A percentile compares a stretch with the other conserved stretches of the same genome.
These are phyloP conservation scores for Ranitomeya variabilis DNA, from an alignment of 2,113 vertebrate species.

Conservation along the genomic window DNA sequence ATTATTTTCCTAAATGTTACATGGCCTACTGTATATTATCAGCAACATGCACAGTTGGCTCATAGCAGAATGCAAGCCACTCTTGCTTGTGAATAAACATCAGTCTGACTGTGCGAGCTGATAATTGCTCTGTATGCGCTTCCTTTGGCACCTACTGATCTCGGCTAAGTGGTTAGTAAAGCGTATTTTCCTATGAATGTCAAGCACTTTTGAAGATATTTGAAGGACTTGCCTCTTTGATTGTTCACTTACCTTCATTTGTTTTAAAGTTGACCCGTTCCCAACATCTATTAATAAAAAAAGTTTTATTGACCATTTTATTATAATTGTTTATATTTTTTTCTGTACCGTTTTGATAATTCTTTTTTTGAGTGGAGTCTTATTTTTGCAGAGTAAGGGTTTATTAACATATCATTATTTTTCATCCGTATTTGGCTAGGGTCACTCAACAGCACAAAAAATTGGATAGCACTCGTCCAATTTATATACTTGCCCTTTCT, in stretches of 20 bases:
- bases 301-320: conserved; percentile 46
- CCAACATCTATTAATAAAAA: conserved; percentile 62
- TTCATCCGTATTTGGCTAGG: too few relatives aligned
- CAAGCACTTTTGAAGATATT: conserved; percentile 73
- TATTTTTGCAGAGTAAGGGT: neutral
- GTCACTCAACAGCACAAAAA: too few relatives aligned
- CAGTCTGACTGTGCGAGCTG: conserved; percentile 72
- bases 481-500: too few relatives aligned
- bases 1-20: conserved; percentile 67
- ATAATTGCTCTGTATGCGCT: conserved; percentile 76
- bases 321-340: conserved; percentile 58
- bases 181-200: conserved; percentile 72
- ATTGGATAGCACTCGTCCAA: too few relatives aligned
- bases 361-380: neutral
- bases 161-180: conserved; percentile 74
- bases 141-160: conserved; percentile 75
- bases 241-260: conserved; percentile 68
- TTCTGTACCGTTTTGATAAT: conserved; percentile 41
- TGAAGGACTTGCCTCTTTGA: conserved; percentile 67
- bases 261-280: conserved; percentile 43
- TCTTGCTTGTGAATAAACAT: conserved; percentile 76
- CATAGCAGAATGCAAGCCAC: conserved; percentile 68
- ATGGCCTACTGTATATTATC: conserved; percentile 69
- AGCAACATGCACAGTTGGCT: conserved; percentile 71
- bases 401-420: too few relatives aligned